phyloP scores from a whole-genome alignment of 2,888 invertebrate species.

The Harpagoxenus sublaevis region DNA sequence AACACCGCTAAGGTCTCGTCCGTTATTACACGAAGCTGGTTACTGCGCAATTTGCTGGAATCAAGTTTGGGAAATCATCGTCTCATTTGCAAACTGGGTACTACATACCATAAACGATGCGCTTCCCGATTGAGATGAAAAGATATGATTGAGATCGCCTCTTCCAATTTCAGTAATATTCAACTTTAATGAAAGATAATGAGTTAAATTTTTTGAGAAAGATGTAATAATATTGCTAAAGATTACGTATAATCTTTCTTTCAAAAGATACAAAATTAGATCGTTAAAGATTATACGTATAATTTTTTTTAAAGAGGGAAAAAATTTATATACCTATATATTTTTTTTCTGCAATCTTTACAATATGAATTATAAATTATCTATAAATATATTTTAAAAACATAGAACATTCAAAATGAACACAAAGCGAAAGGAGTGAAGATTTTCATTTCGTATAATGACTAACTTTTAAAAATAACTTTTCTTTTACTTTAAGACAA shows the following conservation, averaged over 20 bases:
- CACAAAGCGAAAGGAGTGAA: not conserved
- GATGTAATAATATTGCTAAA: not conserved
- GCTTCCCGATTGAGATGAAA: not conserved
- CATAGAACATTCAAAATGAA: not conserved
- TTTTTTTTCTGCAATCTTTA: not conserved
- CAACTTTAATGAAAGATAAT: not conserved
- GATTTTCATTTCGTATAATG: not conserved
- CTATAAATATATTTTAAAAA: not conserved
- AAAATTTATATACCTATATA: not conserved
- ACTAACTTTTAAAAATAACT: not conserved
- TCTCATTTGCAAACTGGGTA: not conserved
- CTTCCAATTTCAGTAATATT: not conserved
- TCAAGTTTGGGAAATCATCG: constrained; percentile 14
- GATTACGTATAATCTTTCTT: not conserved
- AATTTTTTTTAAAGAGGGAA: not conserved
- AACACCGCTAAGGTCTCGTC: not conserved
- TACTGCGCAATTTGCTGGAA: constrained; percentile 8
- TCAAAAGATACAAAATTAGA: too few species aligned
- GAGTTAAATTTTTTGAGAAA: not conserved
- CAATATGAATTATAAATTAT: not conserved
- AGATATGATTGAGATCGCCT: not conserved
- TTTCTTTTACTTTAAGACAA: constrained; percentile 9
- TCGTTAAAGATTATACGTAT: not conserved
- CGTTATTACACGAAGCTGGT: constrained; percentile 28
- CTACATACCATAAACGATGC: not conserved